phyloP scores from a whole-genome alignment of 2,888 invertebrate genomes.

The Drosophila nigricruria region DNA sequence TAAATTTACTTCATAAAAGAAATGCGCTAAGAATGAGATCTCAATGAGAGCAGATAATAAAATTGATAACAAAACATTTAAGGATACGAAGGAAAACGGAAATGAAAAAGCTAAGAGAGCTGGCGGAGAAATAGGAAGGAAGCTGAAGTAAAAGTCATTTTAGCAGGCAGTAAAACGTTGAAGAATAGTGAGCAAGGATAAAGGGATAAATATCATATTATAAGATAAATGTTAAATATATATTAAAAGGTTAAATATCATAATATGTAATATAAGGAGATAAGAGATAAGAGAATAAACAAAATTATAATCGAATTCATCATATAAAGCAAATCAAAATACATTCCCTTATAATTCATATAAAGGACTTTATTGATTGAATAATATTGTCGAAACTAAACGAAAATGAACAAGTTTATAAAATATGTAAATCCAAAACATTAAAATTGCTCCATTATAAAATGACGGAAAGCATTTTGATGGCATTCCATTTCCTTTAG shows the following conservation, averaged over 20 bases:
- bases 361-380: not conserved
- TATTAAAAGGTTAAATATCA: not conserved
- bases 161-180: not conserved
- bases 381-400: not conserved
- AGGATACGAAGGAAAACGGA: not conserved
- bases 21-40: not conserved
- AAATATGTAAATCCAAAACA: conserved; percentile 37
- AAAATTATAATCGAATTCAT: not conserved
- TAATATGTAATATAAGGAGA: not conserved
- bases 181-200: not conserved
- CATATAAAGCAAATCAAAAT: not conserved
- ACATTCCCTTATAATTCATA: too few species aligned
- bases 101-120: not conserved
- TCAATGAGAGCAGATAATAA: not conserved
- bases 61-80: not conserved
- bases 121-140: not conserved
- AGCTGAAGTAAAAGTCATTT: not conserved
- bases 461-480: conserved; percentile 28
- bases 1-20: conserved; percentile 7
- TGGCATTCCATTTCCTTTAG: conserved; percentile 38
- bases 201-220: too few species aligned
- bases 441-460: conserved; percentile 45
- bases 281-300: not conserved
- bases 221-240: too few species aligned
- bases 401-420: conserved; percentile 6